A percentile compares a stretch with the other conserved stretches of the same genome.
These are phyloP conservation scores for Alosa sapidissima DNA, from an alignment of 2,797 vertebrate species.

Conservation along the genomic window DNA sequence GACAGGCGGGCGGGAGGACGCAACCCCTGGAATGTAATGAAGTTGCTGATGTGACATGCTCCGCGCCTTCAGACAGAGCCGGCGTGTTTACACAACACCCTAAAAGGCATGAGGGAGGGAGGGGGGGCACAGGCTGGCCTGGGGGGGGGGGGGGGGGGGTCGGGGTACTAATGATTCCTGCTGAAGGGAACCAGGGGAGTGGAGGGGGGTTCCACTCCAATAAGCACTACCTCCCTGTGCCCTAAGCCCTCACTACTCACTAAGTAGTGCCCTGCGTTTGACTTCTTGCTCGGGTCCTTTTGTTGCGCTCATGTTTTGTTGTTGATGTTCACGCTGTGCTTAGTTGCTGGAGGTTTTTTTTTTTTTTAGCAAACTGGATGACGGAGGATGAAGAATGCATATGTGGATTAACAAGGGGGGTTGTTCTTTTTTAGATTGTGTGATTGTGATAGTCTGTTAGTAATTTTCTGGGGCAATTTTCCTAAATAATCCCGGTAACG, in stretches of 20 bases:
- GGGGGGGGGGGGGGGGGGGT: not conserved
- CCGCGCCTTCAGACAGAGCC: slow-evolving; percentile 54
- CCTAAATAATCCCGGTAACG: slow-evolving; percentile 8
- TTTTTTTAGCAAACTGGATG: not conserved
- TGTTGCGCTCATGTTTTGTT: not conserved
- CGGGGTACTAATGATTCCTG: not conserved
- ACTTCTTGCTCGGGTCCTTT: not conserved
- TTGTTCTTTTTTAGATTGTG: slow-evolving; percentile 15
- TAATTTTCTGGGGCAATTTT: slow-evolving; percentile 19
- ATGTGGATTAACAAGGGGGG: not conserved
- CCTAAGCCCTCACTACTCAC: not conserved
- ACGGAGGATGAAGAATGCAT: not conserved
- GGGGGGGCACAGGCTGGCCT: not conserved
- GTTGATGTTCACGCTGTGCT: not conserved
- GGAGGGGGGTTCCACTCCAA: not conserved
- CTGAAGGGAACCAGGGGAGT: not conserved
- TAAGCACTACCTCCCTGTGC: not conserved
- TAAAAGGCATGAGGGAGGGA: slow-evolving; percentile 35
- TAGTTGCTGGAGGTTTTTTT: not conserved
- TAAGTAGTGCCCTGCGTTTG: not conserved
- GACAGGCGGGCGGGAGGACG: too few relatives aligned
- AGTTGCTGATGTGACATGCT: slow-evolving; percentile 50
- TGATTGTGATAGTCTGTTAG: slow-evolving; percentile 4
- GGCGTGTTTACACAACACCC: slow-evolving; percentile 59
- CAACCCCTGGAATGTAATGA: slow-evolving; percentile 59